Evolutionary conservation across 2,797 vertebrate genomes (phyloP), one percentile per base, ranked within the genome.

Genomic region (Gymnocypris eckloni): DNA sequence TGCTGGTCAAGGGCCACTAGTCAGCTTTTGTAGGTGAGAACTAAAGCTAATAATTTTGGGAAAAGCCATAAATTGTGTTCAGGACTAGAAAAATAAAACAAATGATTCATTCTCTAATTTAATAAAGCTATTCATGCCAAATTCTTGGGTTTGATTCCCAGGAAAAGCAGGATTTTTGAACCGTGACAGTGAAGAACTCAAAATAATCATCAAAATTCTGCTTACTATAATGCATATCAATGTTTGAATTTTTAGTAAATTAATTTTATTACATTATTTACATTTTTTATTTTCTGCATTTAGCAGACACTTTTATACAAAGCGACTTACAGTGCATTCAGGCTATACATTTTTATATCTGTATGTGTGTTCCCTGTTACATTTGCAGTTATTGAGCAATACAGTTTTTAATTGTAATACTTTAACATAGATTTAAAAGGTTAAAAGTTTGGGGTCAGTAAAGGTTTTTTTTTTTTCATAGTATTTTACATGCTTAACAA

Each of bases 1-100:
- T 87, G 88, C 52, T 80, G 77, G 91, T 94, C 92, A 93, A 20
- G 75, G 91, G 59, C 89, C 61, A 28, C 85, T 86, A 69, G 75
- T 86, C 84, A 87, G 73, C 45, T 81, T 79, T 82, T 52, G 75
- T 7, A 20, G 41, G 45, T 76, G 77, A 1, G 18, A 78, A 79
- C 22, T n/a, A 37, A 20, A 37, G 16, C 71, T 78, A 66, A 66
- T 54, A 22, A 25, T 25, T 50, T 37, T 11, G 11, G 22, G 16
- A 52, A 77, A 43, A 72, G 15, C 33, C 13, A 41, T 66, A 16
- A 66, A 67, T 45, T 45, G 3, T 45, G 25, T 64, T 1, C 28
- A 4, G 37, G 37, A 50, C n/a, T 0, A 20, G 1, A 8, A 52
- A 52, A 2, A 0, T 22, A n/a, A 48, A 67, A 66, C 4, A 33